Conservation (phyloP, 30 jellyfish, hydroid and myxozoan genomes). For the Aurelia coerulea region DNA sequence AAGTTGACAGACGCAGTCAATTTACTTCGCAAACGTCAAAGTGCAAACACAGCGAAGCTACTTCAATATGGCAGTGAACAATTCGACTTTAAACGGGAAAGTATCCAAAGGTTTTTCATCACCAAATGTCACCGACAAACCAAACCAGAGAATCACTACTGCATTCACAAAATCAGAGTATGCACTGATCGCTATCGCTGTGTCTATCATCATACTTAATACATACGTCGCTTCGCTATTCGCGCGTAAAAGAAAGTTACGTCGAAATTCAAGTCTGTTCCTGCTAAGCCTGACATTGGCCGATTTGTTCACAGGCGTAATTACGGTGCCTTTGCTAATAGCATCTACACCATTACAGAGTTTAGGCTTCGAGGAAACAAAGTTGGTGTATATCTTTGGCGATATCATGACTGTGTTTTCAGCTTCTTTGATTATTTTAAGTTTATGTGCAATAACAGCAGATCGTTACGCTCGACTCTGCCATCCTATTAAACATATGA, state of each 20-base stretch:
- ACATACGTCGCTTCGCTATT: constrained; percentile 58
- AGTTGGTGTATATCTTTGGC: constrained; percentile 40
- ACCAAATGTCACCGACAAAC: too few species aligned
- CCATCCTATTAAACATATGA: constrained; percentile 57
- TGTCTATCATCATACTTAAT: constrained; percentile 33
- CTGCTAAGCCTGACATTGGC: constrained; percentile 68
- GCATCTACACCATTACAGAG: constrained; percentile 16
- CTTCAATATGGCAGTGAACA: too few species aligned
- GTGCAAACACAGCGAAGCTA: too few species aligned
- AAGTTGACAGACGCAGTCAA: too few species aligned
- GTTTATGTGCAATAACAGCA: constrained; percentile 55
- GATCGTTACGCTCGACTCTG: constrained; percentile 69
- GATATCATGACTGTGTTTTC: constrained; percentile 62
- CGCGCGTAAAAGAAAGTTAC: constrained; percentile 59
- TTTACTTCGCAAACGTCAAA: too few species aligned
- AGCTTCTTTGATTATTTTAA: constrained; percentile 54
- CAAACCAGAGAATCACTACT: too few species aligned
- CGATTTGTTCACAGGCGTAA: constrained; percentile 70
- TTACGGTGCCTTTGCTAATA: constrained; percentile 62
- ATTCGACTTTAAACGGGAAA: too few species aligned
- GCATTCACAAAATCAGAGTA: too few species aligned
- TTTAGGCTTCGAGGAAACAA: constrained; percentile 3
- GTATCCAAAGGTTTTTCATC: too few species aligned
- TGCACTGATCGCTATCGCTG: constrained; percentile 29
- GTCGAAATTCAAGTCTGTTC: constrained; percentile 52